phyloP scores from a whole-genome alignment of 2,888 invertebrate species.

The Cosmia pyralina region DNA sequence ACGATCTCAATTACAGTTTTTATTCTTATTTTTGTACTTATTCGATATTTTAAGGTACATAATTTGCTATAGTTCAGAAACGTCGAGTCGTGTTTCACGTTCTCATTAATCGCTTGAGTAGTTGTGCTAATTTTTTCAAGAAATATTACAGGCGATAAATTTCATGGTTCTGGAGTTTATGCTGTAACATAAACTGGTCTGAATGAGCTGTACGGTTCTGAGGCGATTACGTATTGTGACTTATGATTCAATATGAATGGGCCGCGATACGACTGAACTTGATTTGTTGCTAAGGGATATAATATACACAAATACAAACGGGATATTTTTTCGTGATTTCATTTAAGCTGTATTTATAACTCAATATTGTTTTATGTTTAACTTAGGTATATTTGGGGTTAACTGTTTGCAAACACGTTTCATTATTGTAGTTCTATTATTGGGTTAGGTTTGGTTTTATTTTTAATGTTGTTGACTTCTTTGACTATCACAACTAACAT shows the following conservation, averaged over 20 bases:
- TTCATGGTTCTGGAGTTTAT: conserved; percentile 84
- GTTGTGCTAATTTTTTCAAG: conserved; percentile 87
- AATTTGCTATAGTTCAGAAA: conserved; percentile 84
- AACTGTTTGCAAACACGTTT: neutral
- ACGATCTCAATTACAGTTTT: conserved; percentile 83
- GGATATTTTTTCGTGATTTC: conserved; percentile 37
- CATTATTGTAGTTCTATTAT: neutral
- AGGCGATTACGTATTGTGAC: conserved; percentile 76
- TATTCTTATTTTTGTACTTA: conserved; percentile 76
- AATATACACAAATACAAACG: conserved; percentile 48
- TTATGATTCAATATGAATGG: conserved; percentile 77
- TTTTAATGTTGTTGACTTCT: neutral
- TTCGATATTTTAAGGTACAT: conserved; percentile 84
- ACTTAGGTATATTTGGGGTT: neutral
- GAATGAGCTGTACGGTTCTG: conserved; percentile 74
- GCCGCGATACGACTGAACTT: conserved; percentile 66
- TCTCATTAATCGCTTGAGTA: conserved; percentile 88
- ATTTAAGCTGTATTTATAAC: conserved; percentile 31
- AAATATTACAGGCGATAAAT: conserved; percentile 83
- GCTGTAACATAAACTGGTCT: conserved; percentile 80
- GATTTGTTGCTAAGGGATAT: conserved; percentile 60
- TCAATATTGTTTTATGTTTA: conserved; percentile 30
- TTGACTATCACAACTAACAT: neutral
- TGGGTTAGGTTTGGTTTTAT: neutral
- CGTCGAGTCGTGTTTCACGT: conserved; percentile 85